These are phyloP conservation scores for Odontesthes bonariensis DNA, from an alignment of 2,113 vertebrate genomes.

Conservation along the genomic window DNA sequence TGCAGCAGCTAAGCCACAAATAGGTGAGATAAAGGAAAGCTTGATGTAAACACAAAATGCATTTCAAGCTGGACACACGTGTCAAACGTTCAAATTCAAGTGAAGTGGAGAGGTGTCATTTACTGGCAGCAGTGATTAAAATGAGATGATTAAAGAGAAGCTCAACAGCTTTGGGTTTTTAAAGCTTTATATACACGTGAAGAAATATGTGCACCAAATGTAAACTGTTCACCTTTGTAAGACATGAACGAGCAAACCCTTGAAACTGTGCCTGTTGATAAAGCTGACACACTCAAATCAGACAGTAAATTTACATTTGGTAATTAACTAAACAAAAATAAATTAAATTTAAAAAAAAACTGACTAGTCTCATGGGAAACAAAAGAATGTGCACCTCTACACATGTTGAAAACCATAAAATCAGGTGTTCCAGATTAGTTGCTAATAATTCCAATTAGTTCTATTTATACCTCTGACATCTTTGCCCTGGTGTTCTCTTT, in stretches of 20 bases:
- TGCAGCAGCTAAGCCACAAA: constrained; percentile 53
- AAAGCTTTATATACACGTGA: too few species aligned
- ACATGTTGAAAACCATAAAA: not conserved
- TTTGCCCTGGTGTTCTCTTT: not conserved
- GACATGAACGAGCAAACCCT: too few species aligned
- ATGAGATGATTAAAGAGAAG: not conserved
- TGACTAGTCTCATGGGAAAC: too few species aligned
- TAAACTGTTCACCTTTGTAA: too few species aligned
- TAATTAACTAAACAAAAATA: too few species aligned
- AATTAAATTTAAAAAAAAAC: too few species aligned
- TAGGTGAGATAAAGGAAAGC: constrained; percentile 26
- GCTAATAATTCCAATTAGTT: not conserved
- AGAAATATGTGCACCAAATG: too few species aligned
- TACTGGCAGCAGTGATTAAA: not conserved
- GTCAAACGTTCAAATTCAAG: not conserved
- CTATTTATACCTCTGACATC: not conserved
- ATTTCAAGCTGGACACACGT: constrained; percentile 11
- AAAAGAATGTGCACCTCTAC: too few species aligned
- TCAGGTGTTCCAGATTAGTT: not conserved
- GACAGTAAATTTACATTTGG: too few species aligned
- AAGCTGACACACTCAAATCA: too few species aligned
- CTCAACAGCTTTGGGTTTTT: too few species aligned
- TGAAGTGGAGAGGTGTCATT: constrained; percentile 2
- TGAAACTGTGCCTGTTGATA: too few species aligned
- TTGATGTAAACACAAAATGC: constrained; percentile 24